Base-by-base conservation (phyloP, 2,797 vertebrate species). In the Haliaeetus vocifer region DNA sequence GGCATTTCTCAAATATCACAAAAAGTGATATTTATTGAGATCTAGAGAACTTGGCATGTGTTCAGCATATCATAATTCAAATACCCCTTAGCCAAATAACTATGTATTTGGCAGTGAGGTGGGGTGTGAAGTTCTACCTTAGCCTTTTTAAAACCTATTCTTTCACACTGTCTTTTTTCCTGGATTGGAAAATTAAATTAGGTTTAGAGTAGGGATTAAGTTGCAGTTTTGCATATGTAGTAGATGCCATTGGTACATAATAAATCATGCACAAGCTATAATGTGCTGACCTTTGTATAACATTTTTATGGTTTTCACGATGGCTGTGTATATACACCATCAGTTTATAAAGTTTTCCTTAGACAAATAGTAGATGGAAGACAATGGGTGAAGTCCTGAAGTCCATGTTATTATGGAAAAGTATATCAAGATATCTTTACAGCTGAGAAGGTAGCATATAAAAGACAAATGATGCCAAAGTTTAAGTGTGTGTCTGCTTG, bases 21-120 rank as follows among this genome's bases (percentile, higher is more conserved):
- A 70, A n/a, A 77, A 56, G 8, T 37, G 29, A 68, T 8, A 67
- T 61, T 77, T 74, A 37, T 2, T 83, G 4, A 33, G 13, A 17
- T 85, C 73, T 71, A 31, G 20, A 49, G 29, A 88, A 85, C 31
- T 44, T 35, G 28, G 67, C 12, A 42, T 67, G 17, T 53, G n/a
- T 82, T 81, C 50, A 87, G 70, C 22, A 13, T 70, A 58, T 38
- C 6, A 5, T 37, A 73, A 72, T 52, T 82, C 12, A 70, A 71
- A 33, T 25, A 76, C 13, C 22, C 22, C 19, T 58, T 85, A 62
- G 29, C 35, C 68, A 89, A 92, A 25, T 58, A 88, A 58, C 9
- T 62, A 8, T 11, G 6, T 50, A n/a, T 55, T 50, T 50, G 20
- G 13, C 4, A 2, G 4, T 53, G 3, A 1, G 6, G 26, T 9